phyloP scores from a whole-genome alignment of 2,888 invertebrate genomes.

The Elaeidobius kamerunicus region DNA sequence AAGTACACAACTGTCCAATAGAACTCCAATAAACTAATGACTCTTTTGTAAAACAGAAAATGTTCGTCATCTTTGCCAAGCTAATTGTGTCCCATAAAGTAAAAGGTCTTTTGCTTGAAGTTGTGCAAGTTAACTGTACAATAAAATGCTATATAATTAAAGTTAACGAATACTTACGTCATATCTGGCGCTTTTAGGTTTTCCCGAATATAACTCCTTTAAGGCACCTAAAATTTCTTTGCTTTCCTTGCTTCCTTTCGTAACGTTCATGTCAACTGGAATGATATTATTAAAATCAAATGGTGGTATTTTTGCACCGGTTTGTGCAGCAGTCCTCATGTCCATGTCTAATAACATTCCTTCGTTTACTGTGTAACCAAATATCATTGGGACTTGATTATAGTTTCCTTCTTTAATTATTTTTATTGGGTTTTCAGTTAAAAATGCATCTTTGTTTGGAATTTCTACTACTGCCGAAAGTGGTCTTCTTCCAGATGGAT shows the following conservation, averaged over 20 bases:
- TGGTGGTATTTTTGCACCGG: not conserved
- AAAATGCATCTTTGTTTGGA: constrained; percentile 35
- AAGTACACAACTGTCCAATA: too few relatives aligned
- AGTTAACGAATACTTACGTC: constrained; percentile 14
- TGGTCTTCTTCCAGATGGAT: constrained; percentile 22
- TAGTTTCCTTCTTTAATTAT: constrained; percentile 40
- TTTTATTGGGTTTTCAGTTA: constrained; percentile 39
- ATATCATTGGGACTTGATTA: constrained; percentile 44
- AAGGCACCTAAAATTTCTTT: constrained; percentile 45
- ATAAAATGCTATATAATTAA: too few relatives aligned
- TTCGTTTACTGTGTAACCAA: constrained; percentile 43
- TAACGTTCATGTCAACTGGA: constrained; percentile 34
- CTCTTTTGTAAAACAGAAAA: too few relatives aligned
- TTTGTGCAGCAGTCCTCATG: not conserved
- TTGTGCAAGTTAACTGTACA: too few relatives aligned
- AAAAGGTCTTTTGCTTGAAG: too few relatives aligned
- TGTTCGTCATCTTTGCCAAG: too few relatives aligned
- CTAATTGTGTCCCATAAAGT: too few relatives aligned
- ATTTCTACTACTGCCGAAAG: constrained; percentile 36
- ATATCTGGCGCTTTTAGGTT: constrained; percentile 1
- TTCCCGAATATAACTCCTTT: constrained; percentile 27
- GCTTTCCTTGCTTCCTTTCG: constrained; percentile 33
- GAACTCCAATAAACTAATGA: too few relatives aligned
- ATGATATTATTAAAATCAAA: constrained; percentile 32
- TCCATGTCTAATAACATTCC: constrained; percentile 40